These are phyloP conservation scores for Euborellia annulipes DNA, from an alignment of 1,140 invertebrate species.

Conservation along the genomic window DNA sequence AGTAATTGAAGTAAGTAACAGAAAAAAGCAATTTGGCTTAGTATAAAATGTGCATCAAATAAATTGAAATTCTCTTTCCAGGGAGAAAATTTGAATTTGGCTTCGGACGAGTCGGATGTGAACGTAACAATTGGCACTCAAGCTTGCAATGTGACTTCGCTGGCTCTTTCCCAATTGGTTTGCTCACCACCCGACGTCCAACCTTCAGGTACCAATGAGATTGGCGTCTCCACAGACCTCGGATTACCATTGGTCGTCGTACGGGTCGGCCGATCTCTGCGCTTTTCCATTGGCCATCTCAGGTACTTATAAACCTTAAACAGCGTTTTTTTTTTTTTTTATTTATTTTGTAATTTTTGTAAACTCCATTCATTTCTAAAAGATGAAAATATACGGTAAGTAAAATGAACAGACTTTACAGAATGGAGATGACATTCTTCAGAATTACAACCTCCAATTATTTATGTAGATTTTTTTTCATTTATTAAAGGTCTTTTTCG, in stretches of 20 bases:
- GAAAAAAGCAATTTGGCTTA: too few relatives aligned
- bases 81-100: conserved; percentile 79
- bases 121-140: conserved; percentile 79
- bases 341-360: too few relatives aligned
- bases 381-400: too few relatives aligned
- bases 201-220: conserved; percentile 74
- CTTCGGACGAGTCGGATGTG: conserved; percentile 84
- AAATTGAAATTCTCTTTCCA: conserved; percentile 15
- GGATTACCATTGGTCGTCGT: conserved; percentile 79
- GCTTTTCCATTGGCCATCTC: conserved; percentile 40
- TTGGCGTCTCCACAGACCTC: conserved; percentile 53
- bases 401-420: too few relatives aligned
- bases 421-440: too few relatives aligned
- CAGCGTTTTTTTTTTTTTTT: too few relatives aligned
- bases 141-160: conserved; percentile 82
- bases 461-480: too few relatives aligned
- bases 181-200: conserved; percentile 77
- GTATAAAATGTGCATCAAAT: conserved; percentile 2
- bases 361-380: too few relatives aligned
- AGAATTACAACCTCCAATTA: too few relatives aligned
- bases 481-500: too few relatives aligned
- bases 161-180: conserved; percentile 73
- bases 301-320: too few relatives aligned
- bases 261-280: conserved; percentile 66
- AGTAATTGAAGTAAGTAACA: conserved; percentile 70